Conservation (phyloP, 2,888 invertebrate species). For the Pseudanteris insignis region DNA sequence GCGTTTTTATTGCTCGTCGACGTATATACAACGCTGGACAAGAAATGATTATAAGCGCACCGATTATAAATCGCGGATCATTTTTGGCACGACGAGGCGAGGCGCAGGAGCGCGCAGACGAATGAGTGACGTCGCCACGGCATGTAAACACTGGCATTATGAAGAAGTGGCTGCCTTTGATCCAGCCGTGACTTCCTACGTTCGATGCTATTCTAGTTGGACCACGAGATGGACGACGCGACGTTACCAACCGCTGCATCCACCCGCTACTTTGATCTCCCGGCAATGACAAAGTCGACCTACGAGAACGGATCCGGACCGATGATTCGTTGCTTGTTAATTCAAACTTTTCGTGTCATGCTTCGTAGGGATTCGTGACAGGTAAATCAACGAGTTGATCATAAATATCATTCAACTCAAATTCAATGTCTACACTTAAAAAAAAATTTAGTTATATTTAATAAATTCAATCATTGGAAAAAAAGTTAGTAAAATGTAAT, state of each 20-base stretch:
- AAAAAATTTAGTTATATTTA: too few species aligned
- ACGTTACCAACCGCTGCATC: not conserved
- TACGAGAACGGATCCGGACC: slow-evolving; percentile 8
- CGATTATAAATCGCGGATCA: slow-evolving; percentile 58
- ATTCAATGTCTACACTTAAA: too few species aligned
- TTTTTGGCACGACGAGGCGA: slow-evolving; percentile 4
- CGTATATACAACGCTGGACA: slow-evolving; percentile 61
- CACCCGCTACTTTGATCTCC: slow-evolving; percentile 29
- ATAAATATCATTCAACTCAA: too few species aligned
- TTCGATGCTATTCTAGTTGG: slow-evolving; percentile 22
- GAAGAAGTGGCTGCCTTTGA: slow-evolving; percentile 39
- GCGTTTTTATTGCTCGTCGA: slow-evolving; percentile 63
- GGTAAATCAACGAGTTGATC: too few species aligned
- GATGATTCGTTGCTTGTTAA: slow-evolving; percentile 7
- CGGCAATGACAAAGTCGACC: slow-evolving; percentile 20
- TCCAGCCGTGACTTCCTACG: slow-evolving; percentile 23
- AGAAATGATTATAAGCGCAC: slow-evolving; percentile 40
- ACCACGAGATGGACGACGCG: slow-evolving; percentile 21
- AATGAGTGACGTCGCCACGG: slow-evolving; percentile 44
- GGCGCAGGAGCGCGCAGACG: slow-evolving; percentile 10
- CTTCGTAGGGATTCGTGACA: too few species aligned
- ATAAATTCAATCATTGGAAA: too few species aligned
- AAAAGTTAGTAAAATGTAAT: too few species aligned
- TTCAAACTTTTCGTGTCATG: too few species aligned
- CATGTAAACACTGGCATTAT: slow-evolving; percentile 37